Base-by-base conservation (phyloP, 2,888 invertebrate genomes). In the Nasonia oneida region DNA sequence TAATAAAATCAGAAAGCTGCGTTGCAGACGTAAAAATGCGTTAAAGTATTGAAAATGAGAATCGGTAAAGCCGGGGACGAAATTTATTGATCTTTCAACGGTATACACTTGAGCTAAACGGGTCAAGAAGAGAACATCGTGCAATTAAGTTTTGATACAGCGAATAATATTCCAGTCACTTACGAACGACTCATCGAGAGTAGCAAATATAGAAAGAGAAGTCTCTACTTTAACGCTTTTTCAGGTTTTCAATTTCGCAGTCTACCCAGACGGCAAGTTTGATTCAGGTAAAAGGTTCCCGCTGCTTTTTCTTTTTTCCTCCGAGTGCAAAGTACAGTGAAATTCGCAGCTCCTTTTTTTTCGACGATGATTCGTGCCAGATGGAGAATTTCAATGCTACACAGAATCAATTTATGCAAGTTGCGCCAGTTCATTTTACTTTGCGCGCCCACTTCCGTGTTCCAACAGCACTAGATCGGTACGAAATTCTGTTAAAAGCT, bases 211-310 rank as follows among this genome's bases (percentile, higher is more conserved):
- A 37, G 29, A 67, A 33, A 82, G 23, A 74, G 53, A 86, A 90
- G 89, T 90, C 89, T 91, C 88, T 91, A 90, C 90, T 90, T 90
- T 90, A 89, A 90, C 91, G 89, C 90, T 92, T 93, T 93, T 93
- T 93, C 92, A 93, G 92, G 92, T 92, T 91, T 92, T 92, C 91
- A 92, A 91, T 92, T 92, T 92, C 91, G 91, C 81, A 76, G 81
- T 92, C 91, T 92, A 91, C 91, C 91, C 92, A 89, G 92, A 93
- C 91, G 90, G 91, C 92, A 93, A 92, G 90, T 90, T 91, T 90
- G 92, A 93, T 92, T 92, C 92, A 93, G 93, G 92, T 93, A 93
- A 92, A 85, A 85, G 57, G 81, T 82, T 87, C 47, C 81, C 80
- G n/a, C 75, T 80, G 84, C 86, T 88, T 74, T 37, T 90, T 90